A percentile compares a stretch with the other conserved stretches of the same genome.
These are phyloP conservation scores for Cantharis rufa DNA, from an alignment of 2,888 invertebrate species.

Conservation along the genomic window DNA sequence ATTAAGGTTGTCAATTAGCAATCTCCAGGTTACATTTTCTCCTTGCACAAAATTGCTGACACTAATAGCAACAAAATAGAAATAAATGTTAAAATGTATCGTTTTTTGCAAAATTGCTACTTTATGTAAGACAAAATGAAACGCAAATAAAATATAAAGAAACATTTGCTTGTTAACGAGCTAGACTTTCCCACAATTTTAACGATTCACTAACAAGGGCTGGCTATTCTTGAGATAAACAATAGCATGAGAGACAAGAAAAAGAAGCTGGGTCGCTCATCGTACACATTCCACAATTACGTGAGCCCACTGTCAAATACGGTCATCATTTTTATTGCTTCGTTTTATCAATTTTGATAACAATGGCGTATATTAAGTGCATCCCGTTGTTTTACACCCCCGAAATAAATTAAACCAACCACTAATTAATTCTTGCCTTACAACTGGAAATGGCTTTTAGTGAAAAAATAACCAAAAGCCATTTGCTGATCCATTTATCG, in stretches of 20 bases:
- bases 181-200: slow-evolving; percentile 39
- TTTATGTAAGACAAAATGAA: slow-evolving; percentile 15
- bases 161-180: slow-evolving; percentile 30
- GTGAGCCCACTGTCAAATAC: slow-evolving; percentile 38
- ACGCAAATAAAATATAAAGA: slow-evolving; percentile 24
- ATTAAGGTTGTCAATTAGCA: slow-evolving; percentile 40
- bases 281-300: slow-evolving; percentile 33
- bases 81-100: slow-evolving; percentile 18
- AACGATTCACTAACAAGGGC: slow-evolving; percentile 38
- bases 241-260: slow-evolving; percentile 20
- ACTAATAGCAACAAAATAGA: slow-evolving; percentile 17
- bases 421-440: not conserved
- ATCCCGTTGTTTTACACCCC: slow-evolving; percentile 34
- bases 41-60: slow-evolving; percentile 34
- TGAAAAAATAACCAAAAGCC: not conserved
- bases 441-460: not conserved
- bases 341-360: slow-evolving; percentile 35
- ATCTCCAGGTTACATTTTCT: slow-evolving; percentile 41
- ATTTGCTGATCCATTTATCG: not conserved
- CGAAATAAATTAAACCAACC: slow-evolving; percentile 19
- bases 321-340: slow-evolving; percentile 36
- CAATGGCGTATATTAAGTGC: slow-evolving; percentile 34
- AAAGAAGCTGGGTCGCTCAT: not conserved
- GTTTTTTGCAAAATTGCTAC: slow-evolving; percentile 13
- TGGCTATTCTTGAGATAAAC: slow-evolving; percentile 30